phyloP scores from a whole-genome alignment of 2,888 invertebrate species.

The Eristalinus aeneus region DNA sequence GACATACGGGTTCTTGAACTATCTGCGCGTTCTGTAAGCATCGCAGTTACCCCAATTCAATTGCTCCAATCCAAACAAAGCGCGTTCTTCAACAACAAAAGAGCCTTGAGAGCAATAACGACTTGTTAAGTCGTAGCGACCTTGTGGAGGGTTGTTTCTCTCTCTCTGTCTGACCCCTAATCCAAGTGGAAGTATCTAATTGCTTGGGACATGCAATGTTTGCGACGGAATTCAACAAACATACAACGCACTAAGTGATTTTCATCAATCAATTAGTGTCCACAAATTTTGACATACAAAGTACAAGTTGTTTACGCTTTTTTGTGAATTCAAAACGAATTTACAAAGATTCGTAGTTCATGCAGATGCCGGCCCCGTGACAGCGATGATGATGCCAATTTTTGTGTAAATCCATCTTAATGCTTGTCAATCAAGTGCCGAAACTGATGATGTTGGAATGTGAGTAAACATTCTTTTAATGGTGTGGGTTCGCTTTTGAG shows the following conservation, averaged over 20 bases:
- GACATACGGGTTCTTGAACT: too few relatives aligned
- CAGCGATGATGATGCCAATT: not conserved
- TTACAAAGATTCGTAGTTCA: not conserved
- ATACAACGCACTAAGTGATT: not conserved
- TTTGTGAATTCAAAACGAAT: not conserved
- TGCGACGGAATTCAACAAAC: not conserved
- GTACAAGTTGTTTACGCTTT: not conserved
- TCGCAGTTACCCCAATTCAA: not conserved
- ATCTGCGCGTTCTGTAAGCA: too few relatives aligned
- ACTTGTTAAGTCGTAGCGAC: not conserved
- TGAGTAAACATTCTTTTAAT: not conserved
- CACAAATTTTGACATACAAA: conserved; percentile 8
- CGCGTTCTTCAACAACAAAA: not conserved
- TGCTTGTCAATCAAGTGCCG: not conserved
- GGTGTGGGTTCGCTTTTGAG: not conserved
- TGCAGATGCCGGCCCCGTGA: conserved; percentile 11
- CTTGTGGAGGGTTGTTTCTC: conserved; percentile 16
- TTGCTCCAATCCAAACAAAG: not conserved
- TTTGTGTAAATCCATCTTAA: not conserved
- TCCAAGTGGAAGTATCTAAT: conserved; percentile 7
- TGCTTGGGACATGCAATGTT: conserved; percentile 27
- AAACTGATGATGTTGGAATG: not conserved
- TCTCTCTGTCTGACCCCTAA: not conserved
- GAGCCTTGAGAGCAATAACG: conserved; percentile 3
- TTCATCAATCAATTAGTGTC: conserved; percentile 32